Percentiles rank a stretch among this genome's conserved stretches.
Conservation (phyloP, 2,888 invertebrate species). For the Drosophila buzzatii region DNA sequence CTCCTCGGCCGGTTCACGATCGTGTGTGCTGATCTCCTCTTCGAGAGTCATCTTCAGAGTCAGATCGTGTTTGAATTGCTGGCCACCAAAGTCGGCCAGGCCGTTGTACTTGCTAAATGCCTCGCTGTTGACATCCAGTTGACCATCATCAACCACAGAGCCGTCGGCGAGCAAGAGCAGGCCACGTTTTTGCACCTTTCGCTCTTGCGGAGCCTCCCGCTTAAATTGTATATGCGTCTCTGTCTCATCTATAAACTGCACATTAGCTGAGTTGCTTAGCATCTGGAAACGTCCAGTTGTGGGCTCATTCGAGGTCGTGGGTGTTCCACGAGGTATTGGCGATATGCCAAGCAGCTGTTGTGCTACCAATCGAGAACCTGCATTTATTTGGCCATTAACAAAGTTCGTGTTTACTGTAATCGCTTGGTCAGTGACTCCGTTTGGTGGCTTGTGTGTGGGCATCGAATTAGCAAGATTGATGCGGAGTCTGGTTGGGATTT, state of each 20-base stretch:
- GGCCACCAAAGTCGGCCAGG: conserved; percentile 90
- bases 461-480: conserved; percentile 86
- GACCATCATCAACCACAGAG: conserved; percentile 88
- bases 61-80: conserved; percentile 88
- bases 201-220: conserved; percentile 60
- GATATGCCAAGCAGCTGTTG: conserved; percentile 86
- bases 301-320: conserved; percentile 14
- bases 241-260: conserved; percentile 88
- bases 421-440: conserved; percentile 47
- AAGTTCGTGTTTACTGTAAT: conserved; percentile 86
- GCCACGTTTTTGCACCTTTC: conserved; percentile 88
- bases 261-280: conserved; percentile 87
- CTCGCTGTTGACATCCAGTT: conserved; percentile 84
- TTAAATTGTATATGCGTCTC: conserved; percentile 82
- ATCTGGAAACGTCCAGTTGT: conserved; percentile 60
- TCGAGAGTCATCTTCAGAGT: conserved; percentile 83
- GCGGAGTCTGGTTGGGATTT: conserved; percentile 87
- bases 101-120: conserved; percentile 85
- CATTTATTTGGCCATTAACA: conserved; percentile 88
- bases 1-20: conserved; percentile 93
- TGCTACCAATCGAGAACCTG: conserved; percentile 86
- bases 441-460: conserved; percentile 6
- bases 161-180: conserved; percentile 89
- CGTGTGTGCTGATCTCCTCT: conserved; percentile 87
- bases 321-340: conserved; percentile 20